Evolutionary conservation across 2,797 vertebrate genomes (phyloP), one percentile per base, ranked within the genome.

Genomic region (Silurus lanzhouensis): DNA sequence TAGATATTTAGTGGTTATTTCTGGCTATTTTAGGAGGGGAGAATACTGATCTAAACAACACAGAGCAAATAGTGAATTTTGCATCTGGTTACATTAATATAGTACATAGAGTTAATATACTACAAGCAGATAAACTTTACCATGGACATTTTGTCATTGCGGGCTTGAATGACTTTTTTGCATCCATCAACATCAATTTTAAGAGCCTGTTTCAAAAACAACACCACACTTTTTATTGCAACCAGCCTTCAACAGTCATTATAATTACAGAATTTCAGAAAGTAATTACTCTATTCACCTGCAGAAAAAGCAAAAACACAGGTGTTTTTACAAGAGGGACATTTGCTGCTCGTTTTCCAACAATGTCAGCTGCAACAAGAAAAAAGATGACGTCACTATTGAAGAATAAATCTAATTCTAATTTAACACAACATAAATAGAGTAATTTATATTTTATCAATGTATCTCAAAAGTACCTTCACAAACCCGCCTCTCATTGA

Each of bases 161-260:
- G 93, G 83, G 92, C 90, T 17, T 90, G 88, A 38, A 98, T 97
- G 0, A 95, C 89, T 57, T 93, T 93, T 93, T 95, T 95, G 87
- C 97, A 99, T 84, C 97, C 97, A 0, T 87, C 82, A 1, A 92
- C 85, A n/a, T 99, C 96, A 8, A 99, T 95, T 20, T 91, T 94
- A 46, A 97, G 91, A 27, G 95, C 90, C 96, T 97, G 89, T 81
- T 82, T 63, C 15, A 67, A 85, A 38, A 38, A 38, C 38, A n/a
- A 83, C 12, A 75, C 81, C 8, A 81, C 14, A 78, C 14, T 3
- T 63, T 68, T 61, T 27, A 82, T 6, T 27, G 17, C 17, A 81
- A 55, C 5, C 38, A 55, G 4, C 5, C 7, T 80, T 64, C 3
- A 48, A 80, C 12, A 38, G 19, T 78, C 19, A 78, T n/a, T 46